Evolutionary conservation across 2,888 invertebrate species (phyloP).

Genomic region (Lepidocyrtoides sp.): DNA sequence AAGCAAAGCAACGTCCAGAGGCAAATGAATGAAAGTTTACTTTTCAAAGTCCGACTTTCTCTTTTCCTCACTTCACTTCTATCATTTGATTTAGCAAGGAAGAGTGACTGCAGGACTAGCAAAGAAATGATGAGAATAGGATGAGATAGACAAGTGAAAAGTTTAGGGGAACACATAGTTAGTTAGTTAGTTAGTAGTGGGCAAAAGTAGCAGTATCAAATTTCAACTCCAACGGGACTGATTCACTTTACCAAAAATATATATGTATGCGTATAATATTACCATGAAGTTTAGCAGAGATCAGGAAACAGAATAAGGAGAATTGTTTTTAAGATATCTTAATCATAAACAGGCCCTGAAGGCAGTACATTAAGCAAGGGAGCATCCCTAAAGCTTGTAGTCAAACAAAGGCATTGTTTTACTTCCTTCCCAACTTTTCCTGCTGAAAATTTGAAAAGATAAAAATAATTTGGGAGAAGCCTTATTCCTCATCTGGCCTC

Average conservation of each 20-base stretch:
- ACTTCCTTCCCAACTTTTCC: slow-evolving; percentile 43
- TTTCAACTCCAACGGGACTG: slow-evolving; percentile 45
- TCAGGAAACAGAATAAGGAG: slow-evolving; percentile 6
- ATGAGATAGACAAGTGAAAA: slow-evolving; percentile 44
- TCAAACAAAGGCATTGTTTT: slow-evolving; percentile 58
- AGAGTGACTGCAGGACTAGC: slow-evolving; percentile 24
- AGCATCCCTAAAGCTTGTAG: slow-evolving; percentile 51
- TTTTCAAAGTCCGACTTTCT: slow-evolving; percentile 39
- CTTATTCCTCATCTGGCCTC: neutral
- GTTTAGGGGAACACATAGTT: too few relatives aligned
- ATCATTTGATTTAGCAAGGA: slow-evolving; percentile 47
- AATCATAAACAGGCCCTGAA: slow-evolving; percentile 47
- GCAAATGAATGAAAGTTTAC: slow-evolving; percentile 21
- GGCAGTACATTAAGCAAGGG: slow-evolving; percentile 46
- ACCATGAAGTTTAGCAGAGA: neutral
- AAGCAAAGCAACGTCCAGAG: slow-evolving; percentile 20
- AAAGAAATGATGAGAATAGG: slow-evolving; percentile 21
- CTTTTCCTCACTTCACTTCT: neutral
- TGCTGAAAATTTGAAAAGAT: slow-evolving; percentile 42
- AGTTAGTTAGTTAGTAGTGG: too few relatives aligned
- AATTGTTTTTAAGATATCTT: slow-evolving; percentile 48
- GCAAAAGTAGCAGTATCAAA: neutral
- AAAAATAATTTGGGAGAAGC: slow-evolving; percentile 3
- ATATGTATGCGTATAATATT: neutral
- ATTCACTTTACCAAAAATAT: neutral